Conservation (phyloP, 2,888 invertebrate species). For the Rhopalosiphum nymphaeae region DNA sequence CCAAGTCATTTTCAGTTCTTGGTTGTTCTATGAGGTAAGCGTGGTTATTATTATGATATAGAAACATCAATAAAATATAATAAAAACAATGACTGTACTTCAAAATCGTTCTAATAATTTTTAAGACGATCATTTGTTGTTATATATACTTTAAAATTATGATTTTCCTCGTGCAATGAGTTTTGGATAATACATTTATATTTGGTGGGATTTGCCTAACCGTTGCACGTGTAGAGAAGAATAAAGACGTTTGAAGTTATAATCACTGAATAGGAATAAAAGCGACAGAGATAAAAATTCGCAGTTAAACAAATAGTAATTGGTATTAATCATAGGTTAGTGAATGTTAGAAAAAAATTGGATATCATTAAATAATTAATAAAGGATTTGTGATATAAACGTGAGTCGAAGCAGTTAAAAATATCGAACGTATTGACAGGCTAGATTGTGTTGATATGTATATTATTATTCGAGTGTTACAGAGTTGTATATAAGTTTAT, state of each 20-base stretch:
- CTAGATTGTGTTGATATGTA: background rate
- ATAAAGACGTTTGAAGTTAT: background rate
- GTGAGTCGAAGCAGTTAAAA: background rate
- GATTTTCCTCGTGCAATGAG: background rate
- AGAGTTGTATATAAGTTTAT: background rate
- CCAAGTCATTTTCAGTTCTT: conserved; percentile 84
- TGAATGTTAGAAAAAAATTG: background rate
- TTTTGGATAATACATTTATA: background rate
- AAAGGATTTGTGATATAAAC: background rate
- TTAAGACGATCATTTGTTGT: conserved; percentile 18
- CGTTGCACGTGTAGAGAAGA: background rate
- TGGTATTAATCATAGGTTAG: background rate
- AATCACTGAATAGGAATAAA: background rate
- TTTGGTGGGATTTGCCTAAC: background rate
- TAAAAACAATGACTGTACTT: background rate
- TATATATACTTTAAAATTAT: conserved; percentile 34
- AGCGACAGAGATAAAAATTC: background rate
- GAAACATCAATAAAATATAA: background rate
- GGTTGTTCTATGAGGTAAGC: conserved; percentile 81
- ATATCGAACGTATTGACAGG: background rate
- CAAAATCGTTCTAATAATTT: background rate
- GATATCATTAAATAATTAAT: background rate
- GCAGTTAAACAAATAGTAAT: background rate
- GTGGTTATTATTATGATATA: background rate
- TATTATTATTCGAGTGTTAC: background rate